These are phyloP conservation scores for Melipona bicolor DNA, from an alignment of 2,888 invertebrate species.

Conservation along the genomic window DNA sequence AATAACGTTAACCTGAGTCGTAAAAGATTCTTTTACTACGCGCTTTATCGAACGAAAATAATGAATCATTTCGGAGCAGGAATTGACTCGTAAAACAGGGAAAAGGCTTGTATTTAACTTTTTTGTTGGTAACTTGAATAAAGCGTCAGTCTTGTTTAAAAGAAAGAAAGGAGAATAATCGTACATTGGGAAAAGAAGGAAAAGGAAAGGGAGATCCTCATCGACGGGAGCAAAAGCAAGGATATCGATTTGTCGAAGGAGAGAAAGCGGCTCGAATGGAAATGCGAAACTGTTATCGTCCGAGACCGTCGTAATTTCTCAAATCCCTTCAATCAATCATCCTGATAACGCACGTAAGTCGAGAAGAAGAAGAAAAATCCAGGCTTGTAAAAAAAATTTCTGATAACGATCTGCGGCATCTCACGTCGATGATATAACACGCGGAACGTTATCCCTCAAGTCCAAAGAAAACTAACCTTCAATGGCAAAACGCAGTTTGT, in stretches of 20 bases:
- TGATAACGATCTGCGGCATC: background rate
- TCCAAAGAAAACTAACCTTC: background rate
- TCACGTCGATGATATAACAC: background rate
- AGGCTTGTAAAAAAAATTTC: background rate
- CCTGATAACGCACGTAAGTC: rapidly evolving
- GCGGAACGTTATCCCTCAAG: background rate
- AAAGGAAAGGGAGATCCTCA: background rate
- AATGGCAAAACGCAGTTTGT: background rate
- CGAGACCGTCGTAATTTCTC: background rate
- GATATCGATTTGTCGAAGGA: background rate
- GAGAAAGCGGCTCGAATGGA: conserved; percentile 21
- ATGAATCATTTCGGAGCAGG: background rate
- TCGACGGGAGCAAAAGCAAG: background rate
- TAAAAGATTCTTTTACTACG: no score
- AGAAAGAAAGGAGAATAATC: background rate
- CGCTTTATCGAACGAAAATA: background rate
- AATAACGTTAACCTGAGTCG: no score
- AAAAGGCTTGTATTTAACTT: background rate
- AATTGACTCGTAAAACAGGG: background rate
- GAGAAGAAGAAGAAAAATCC: background rate
- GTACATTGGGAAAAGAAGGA: background rate
- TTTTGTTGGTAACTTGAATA: background rate
- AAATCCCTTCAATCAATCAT: conserved; percentile 24
- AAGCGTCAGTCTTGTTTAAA: background rate
- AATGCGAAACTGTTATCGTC: conserved; percentile 6